These are phyloP conservation scores for Pseudococcus viburni DNA, from an alignment of 2,888 invertebrate species.

Conservation along the genomic window DNA sequence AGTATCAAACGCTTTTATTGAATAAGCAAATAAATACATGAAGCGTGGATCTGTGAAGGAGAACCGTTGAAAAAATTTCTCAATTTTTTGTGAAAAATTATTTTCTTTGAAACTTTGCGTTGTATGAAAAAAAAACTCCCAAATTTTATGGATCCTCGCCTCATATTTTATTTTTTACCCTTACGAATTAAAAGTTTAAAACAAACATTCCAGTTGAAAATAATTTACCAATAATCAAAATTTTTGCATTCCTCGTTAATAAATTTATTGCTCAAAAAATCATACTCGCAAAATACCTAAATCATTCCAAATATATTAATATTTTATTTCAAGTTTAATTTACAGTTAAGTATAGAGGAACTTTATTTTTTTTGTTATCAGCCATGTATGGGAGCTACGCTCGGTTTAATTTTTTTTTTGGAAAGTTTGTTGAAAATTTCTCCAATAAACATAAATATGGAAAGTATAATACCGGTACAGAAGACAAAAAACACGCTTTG, in stretches of 20 bases:
- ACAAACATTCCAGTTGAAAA: background rate
- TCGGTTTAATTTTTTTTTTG: background rate
- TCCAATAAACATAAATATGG: constrained; percentile 59
- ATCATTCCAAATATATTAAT: background rate
- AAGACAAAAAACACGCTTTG: constrained; percentile 66
- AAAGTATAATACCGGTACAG: constrained; percentile 62
- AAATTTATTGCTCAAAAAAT: background rate
- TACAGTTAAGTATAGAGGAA: background rate
- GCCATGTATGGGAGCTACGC: background rate
- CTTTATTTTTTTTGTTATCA: background rate
- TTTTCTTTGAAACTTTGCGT: no score
- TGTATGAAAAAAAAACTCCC: no score
- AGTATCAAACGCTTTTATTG: no score
- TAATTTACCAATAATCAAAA: background rate
- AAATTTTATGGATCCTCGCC: no score
- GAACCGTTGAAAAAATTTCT: no score
- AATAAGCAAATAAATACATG: no score
- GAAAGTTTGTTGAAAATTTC: constrained; percentile 58
- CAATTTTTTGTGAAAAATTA: no score
- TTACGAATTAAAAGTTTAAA: background rate
- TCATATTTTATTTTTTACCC: background rate
- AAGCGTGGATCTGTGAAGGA: no score
- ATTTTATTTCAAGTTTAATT: background rate
- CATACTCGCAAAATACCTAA: background rate
- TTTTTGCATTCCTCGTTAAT: background rate